Base-by-base conservation (phyloP, 1,140 invertebrate genomes). In the Drosophila miranda region DNA sequence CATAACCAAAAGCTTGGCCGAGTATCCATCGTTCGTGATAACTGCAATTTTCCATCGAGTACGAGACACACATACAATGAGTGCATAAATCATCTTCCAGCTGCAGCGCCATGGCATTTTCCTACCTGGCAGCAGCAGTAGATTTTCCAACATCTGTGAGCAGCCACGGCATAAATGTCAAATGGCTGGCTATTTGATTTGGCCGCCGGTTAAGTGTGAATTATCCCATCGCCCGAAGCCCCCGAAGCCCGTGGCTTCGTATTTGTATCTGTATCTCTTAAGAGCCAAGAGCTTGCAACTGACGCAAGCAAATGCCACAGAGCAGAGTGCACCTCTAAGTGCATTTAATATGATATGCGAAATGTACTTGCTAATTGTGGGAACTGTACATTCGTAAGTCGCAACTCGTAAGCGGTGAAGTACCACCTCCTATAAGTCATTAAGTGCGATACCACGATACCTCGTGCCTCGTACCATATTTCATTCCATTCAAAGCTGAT, bases 101-200 rank as follows among this genome's bases (percentile, higher is more conserved):
- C 46, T 69, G 46, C 67, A 70, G 42, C 42, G 43, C 41, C 61
- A 55, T 79, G 80, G 67, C 75, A 83, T 83, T 75, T 81, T 71
- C 69, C 74, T 66, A 64, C 56, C 52, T 54, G 41, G 53, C 38
- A 26, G 68, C 19, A 55, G 53, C 38, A 26, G 68, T 13, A 55
- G 72, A 44, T 81, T 81, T 82, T 82, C 79, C 75, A 59, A 66
- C 49, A 44, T 23, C 44, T 49, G 45, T 58, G 26, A 34, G 41
- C 51, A 55, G 49, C 30, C 60, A 30, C 19, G 53, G 81, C 61
- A 86, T 86, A 84, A 86, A 84, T 84, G 81, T 84, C 81, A 84
- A 84, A 84, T 86, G 81, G 54, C 78, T 77, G 69, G 68, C 81
- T 81, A 84, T 87, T 86, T 84, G 81, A 87, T 81, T 84, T 84